A percentile compares a stretch with the other conserved stretches of the same genome.
phyloP scores from a whole-genome alignment of 2,797 vertebrate genomes.

The Intellagama lesueurii region DNA sequence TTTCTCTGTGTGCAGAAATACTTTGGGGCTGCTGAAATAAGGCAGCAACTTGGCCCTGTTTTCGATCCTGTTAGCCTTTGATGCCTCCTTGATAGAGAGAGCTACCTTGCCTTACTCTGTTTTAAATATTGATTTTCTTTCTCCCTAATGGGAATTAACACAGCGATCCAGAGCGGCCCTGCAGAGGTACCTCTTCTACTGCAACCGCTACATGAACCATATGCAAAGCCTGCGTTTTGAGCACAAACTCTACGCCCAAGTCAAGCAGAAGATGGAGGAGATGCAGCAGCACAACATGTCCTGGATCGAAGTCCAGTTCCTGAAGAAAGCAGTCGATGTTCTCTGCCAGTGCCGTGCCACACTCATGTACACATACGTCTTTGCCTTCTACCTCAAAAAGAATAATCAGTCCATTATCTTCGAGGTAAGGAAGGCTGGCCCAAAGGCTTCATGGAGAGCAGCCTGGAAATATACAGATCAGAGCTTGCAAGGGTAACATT shows the following conservation, averaged over 20 bases:
- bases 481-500: no score
- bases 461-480: not conserved
- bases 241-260: constrained; percentile 99
- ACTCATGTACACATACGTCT: constrained; percentile 99
- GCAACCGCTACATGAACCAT: constrained; percentile 99
- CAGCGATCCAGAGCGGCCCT: constrained; percentile 97
- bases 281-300: constrained; percentile 99
- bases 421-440: constrained; percentile 85
- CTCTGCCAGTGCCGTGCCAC: constrained; percentile 99
- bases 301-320: constrained; percentile 99
- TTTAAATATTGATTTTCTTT: constrained; percentile 67
- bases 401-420: constrained; percentile 99
- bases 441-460: not conserved
- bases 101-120: constrained; percentile 32
- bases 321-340: constrained; percentile 99
- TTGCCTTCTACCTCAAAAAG: constrained; percentile 99
- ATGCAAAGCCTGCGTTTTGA: constrained; percentile 99
- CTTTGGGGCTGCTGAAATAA: fast-evolving
- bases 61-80: not conserved
- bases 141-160: constrained; percentile 72
- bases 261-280: constrained; percentile 99
- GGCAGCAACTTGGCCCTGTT: not conserved
- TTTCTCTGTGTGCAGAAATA: not conserved
- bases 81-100: not conserved
- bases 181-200: constrained; percentile 99